Conservation (phyloP, 2,113 vertebrate genomes). For the Grus americana region DNA sequence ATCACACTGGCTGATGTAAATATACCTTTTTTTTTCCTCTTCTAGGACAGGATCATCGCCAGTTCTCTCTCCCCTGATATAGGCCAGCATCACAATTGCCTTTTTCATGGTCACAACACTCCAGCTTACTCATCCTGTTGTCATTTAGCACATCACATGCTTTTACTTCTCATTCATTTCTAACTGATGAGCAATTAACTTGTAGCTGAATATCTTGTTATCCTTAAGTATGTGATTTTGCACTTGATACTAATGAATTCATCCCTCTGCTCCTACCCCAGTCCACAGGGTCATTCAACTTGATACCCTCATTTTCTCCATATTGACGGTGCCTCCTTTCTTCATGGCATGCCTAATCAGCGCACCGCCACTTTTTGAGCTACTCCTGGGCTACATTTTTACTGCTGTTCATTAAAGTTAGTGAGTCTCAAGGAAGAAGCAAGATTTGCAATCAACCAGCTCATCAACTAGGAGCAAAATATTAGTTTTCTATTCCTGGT, state of each 20-base stretch:
- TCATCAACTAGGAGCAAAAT: neutral
- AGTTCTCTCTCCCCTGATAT: neutral
- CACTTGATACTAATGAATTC: neutral
- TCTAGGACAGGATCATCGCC: neutral
- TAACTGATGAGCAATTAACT: conserved; percentile 31
- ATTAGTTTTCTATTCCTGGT: neutral
- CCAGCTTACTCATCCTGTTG: neutral
- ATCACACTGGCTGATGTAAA: neutral
- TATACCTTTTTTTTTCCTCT: neutral
- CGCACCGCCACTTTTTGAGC: neutral
- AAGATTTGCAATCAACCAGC: conserved; percentile 10
- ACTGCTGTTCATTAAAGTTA: neutral
- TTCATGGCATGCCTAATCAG: neutral
- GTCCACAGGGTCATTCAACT: neutral
- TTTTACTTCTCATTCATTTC: neutral
- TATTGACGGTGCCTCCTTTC: neutral
- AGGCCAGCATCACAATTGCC: neutral
- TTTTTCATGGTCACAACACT: neutral
- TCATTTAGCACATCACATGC: neutral
- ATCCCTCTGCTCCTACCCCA: neutral
- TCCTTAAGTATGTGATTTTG: conserved; percentile 1
- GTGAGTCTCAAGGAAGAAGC: neutral
- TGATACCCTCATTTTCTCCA: neutral
- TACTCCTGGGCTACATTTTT: neutral
- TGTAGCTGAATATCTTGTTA: neutral